Percentiles rank a stretch among this genome's conserved stretches.
These are phyloP conservation scores for Python bivittatus DNA, from an alignment of 2,113 vertebrate genomes.

Conservation along the genomic window DNA sequence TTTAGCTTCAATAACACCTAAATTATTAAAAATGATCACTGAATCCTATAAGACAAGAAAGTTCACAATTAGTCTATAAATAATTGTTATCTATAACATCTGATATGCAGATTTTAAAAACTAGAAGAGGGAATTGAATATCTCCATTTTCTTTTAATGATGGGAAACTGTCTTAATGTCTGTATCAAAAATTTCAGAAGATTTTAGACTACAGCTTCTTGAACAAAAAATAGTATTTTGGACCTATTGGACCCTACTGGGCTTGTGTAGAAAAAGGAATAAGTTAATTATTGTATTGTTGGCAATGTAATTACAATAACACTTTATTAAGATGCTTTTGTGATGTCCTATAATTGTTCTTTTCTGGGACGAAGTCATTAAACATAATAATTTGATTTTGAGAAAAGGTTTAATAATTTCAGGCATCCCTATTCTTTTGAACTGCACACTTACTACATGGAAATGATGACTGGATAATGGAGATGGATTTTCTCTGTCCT, in stretches of 20 bases:
- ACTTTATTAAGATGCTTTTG: background rate
- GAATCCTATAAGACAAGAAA: background rate
- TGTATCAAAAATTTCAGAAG: background rate
- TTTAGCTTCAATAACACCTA: no score
- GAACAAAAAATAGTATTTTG: background rate
- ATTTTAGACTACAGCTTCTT: background rate
- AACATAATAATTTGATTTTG: background rate
- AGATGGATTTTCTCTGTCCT: background rate
- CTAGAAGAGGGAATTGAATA: background rate
- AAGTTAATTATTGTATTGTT: background rate
- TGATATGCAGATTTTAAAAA: background rate
- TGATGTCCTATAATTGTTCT: background rate
- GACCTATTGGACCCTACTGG: background rate
- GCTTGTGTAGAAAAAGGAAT: background rate
- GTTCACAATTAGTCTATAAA: background rate
- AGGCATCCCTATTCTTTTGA: background rate
- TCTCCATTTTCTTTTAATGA: background rate
- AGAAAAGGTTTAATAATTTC: background rate
- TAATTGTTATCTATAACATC: background rate
- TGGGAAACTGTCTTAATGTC: background rate
- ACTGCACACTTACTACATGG: background rate
- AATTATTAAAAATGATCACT: no score
- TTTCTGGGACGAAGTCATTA: background rate
- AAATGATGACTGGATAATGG: background rate
- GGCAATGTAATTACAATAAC: background rate